These are phyloP conservation scores for Phyllotreta cruciferae DNA, from an alignment of 2,888 invertebrate genomes.

Conservation along the genomic window DNA sequence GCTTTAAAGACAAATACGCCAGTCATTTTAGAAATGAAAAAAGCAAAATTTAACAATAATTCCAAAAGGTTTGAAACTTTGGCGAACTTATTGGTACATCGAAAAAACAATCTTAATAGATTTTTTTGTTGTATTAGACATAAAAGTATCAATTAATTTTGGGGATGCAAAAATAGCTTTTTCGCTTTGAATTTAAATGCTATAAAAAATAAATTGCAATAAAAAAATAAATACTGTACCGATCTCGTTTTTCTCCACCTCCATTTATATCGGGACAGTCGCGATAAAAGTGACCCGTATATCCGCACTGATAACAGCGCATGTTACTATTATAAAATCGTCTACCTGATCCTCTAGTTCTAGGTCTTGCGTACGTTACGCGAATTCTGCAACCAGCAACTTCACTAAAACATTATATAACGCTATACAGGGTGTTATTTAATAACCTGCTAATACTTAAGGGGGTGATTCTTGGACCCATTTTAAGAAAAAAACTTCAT, in stretches of 20 bases:
- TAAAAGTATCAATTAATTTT: not conserved
- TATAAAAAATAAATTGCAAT: constrained; percentile 4
- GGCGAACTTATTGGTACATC: too few species aligned
- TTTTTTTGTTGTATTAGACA: too few species aligned
- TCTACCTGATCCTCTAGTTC: constrained; percentile 61
- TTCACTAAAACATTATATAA: constrained; percentile 55
- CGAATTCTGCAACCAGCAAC: constrained; percentile 63
- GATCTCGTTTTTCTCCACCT: constrained; percentile 50
- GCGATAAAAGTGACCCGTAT: constrained; percentile 66
- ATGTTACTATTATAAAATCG: constrained; percentile 65
- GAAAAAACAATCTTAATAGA: too few species aligned
- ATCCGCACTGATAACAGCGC: constrained; percentile 67
- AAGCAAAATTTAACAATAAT: too few species aligned
- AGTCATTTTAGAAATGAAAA: too few species aligned
- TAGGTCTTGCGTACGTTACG: constrained; percentile 64
- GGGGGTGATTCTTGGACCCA: too few species aligned
- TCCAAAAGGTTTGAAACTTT: too few species aligned
- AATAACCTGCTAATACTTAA: too few species aligned
- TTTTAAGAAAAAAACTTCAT: too few species aligned
- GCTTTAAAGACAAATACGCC: too few species aligned
- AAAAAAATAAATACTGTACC: constrained; percentile 47
- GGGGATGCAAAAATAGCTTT: not conserved
- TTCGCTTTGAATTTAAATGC: not conserved
- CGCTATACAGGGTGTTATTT: too few species aligned
- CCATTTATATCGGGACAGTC: constrained; percentile 63